Conservation (phyloP, 2,797 vertebrate species). For the Remorina albescens region DNA sequence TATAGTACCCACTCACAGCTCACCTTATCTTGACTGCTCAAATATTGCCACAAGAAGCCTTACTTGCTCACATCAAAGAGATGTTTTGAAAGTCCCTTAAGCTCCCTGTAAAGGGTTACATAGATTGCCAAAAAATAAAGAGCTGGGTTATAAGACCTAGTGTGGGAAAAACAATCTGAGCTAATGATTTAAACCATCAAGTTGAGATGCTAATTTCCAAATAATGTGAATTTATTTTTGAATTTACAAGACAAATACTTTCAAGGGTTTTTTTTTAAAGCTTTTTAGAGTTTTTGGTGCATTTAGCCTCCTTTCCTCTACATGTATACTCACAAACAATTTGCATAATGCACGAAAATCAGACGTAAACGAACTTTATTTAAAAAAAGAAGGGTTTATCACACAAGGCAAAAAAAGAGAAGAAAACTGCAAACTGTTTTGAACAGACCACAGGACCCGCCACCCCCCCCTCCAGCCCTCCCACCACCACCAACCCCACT, state of each 20-base stretch:
- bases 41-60: slow-evolving; percentile 77
- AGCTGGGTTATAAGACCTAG: slow-evolving; percentile 54
- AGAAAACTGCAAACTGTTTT: slow-evolving; percentile 91
- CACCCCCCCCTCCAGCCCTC: slow-evolving; percentile 10
- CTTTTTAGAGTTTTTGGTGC: neutral
- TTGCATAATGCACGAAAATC: slow-evolving; percentile 33
- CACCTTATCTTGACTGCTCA: slow-evolving; percentile 82
- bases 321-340: slow-evolving; percentile 34
- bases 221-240: slow-evolving; percentile 21
- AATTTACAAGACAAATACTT: neutral
- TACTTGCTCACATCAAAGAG: slow-evolving; percentile 84
- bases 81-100: slow-evolving; percentile 78
- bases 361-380: slow-evolving; percentile 94
- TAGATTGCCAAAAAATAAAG: slow-evolving; percentile 72
- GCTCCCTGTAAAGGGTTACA: slow-evolving; percentile 80
- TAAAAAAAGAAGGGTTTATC: slow-evolving; percentile 93
- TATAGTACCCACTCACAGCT: slow-evolving; percentile 80
- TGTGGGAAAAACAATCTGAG: slow-evolving; percentile 78
- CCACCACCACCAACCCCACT: slow-evolving; percentile 58
- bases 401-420: slow-evolving; percentile 93
- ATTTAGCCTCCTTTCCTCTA: neutral
- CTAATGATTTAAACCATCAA: slow-evolving; percentile 60
- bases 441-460: slow-evolving; percentile 92
- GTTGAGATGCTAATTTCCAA: slow-evolving; percentile 47
- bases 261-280: neutral